Base-by-base conservation (phyloP, 1,140 invertebrate species). In the Cylas formicarius region DNA sequence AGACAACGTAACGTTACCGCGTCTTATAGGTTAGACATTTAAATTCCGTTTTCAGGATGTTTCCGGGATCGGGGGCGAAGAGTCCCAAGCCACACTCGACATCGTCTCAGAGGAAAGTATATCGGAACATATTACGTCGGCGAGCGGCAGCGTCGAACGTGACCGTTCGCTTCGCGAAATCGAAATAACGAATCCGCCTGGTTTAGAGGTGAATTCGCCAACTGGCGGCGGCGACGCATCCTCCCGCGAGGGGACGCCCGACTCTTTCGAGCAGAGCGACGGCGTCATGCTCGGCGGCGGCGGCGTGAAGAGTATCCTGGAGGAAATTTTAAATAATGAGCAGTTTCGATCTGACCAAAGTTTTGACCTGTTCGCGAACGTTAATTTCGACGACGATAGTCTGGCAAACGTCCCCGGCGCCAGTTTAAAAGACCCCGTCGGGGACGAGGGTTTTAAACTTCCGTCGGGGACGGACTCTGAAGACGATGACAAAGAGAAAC, bases 161-260 rank as follows among this genome's bases (percentile, higher is more conserved):
- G 64, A 66, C 45, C 43, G 64, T 16, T 66, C 64, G 2, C 51
- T 58, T 27, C 48, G 59, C 29, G 64, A 66, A 56, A 63, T 66
- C 9, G 54, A 62, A 55, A 54, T 66, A 22, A 37, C 39, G 14
- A 61, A 57, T 44, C 37, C 57, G 19, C 52, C 53, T 29, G 24
- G 22, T 50, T 31, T 22, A 19, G 42, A 1, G 11, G 7, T 14
- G 28, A 21, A 27, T 43, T 18, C 14, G 32, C 14, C 19, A 47
- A 13, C 45, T 50, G 39, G 19, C 10, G 43, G 44, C 43, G 39
- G 27, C 34, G 33, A 41, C 11, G 5, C 23, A 5, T 5, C 39
- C 44, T 38, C 32, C 40, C 3, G 11, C 16, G 47, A 52, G 7
- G 39, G 28, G 7, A 31, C 43, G 2, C 46, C 29, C 7, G 39